Evolutionary conservation across 2,113 vertebrate species (phyloP).

Genomic region (Triplophysa siluroides): DNA sequence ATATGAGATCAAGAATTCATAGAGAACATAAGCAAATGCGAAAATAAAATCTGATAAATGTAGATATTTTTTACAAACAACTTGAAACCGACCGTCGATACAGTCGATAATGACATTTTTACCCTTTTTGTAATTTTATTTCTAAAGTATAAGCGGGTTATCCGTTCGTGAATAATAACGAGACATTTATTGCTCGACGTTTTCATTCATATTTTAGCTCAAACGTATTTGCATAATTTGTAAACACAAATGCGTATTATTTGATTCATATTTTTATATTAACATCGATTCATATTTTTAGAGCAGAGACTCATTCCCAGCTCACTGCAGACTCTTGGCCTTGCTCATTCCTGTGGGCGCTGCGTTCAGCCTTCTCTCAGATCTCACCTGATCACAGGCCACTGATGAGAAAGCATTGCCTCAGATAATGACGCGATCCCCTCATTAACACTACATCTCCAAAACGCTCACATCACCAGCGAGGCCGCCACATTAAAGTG

Average conservation of each 20-base stretch:
- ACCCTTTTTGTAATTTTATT: too few species aligned
- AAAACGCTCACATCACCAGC: background rate
- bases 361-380: background rate
- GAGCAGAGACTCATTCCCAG: background rate
- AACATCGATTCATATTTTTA: background rate
- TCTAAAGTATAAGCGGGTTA: too few species aligned
- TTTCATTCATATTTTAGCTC: background rate
- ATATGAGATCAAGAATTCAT: constrained; percentile 29
- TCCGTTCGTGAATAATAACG: too few species aligned
- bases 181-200: background rate
- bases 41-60: background rate
- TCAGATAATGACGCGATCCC: constrained; percentile 35
- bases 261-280: background rate
- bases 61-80: too few species aligned
- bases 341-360: background rate
- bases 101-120: too few species aligned
- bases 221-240: background rate
- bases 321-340: background rate
- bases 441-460: constrained; percentile 21
- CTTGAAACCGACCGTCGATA: too few species aligned
- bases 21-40: background rate
- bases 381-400: constrained; percentile 22
- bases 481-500: background rate
- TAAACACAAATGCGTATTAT: background rate
- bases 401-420: constrained; percentile 50